Evolutionary conservation across 30 jellyfish, hydroid and myxozoan genomes (phyloP).

Genomic region (Aurelia aurita): DNA sequence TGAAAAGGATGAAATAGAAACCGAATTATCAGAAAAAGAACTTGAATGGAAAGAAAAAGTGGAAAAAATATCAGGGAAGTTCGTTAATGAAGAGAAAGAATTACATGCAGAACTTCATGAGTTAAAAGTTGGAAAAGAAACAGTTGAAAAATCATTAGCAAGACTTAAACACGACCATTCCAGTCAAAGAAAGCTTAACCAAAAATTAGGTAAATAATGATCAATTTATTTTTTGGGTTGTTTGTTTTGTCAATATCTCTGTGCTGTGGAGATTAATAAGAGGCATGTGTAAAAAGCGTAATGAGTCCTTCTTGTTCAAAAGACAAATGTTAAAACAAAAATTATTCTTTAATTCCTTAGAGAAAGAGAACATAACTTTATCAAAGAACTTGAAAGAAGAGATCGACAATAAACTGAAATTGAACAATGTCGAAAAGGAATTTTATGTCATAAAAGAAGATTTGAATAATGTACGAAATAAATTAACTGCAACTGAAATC

Average conservation of each 20-base stretch:
- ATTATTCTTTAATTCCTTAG: conserved; percentile 7
- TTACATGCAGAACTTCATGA: conserved; percentile 25
- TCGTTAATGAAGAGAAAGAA: conserved; percentile 12
- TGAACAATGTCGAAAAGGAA: conserved; percentile 44
- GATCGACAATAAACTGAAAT: not conserved
- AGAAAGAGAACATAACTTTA: conserved; percentile 23
- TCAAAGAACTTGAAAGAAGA: conserved; percentile 41
- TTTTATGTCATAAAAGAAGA: conserved; percentile 34
- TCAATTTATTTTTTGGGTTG: too few species aligned
- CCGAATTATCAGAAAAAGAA: conserved; percentile 23
- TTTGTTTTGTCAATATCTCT: too few species aligned
- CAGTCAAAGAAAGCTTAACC: not conserved
- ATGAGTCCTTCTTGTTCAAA: not conserved
- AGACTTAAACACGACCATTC: conserved; percentile 26
- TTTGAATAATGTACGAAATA: conserved; percentile 25
- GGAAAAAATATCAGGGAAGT: not conserved
- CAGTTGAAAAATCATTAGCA: not conserved
- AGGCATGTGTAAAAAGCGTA: too few species aligned
- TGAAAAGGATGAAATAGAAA: conserved; percentile 14
- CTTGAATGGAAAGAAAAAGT: not conserved
- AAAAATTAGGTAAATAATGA: conserved; percentile 24
- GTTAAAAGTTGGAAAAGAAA: conserved; percentile 10
- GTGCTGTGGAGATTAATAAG: too few species aligned
- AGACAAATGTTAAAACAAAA: not conserved
- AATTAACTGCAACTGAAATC: conserved; percentile 39